Conservation (phyloP, 1,140 invertebrate genomes). For the Chironomus striatipennis region DNA sequence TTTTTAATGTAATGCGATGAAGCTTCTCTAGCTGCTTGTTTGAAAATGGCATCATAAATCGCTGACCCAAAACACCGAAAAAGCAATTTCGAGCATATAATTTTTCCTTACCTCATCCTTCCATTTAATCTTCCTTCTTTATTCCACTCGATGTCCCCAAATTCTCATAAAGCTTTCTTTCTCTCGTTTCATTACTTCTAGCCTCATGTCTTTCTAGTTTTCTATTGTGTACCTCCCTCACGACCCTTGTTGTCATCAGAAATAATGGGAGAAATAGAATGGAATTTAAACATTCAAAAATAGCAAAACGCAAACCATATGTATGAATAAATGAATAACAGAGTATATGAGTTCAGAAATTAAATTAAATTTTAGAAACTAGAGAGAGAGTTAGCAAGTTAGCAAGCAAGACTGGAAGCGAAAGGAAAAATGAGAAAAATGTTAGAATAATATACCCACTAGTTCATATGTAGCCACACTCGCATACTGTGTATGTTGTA, state of each 20-base stretch:
- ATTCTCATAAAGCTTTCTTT: not conserved
- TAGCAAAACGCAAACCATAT: not conserved
- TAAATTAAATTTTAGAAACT: not conserved
- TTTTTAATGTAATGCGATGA: too few relatives aligned
- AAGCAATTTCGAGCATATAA: constrained; percentile 7
- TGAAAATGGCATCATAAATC: constrained; percentile 2
- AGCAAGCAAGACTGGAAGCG: too few relatives aligned
- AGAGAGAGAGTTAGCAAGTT: not conserved
- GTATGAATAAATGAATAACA: not conserved
- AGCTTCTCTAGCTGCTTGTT: not conserved
- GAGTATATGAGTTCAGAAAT: not conserved
- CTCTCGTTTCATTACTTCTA: not conserved
- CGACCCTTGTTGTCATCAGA: not conserved
- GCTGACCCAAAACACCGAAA: constrained; percentile 5
- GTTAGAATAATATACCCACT: not conserved
- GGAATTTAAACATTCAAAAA: not conserved
- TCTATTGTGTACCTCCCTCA: not conserved
- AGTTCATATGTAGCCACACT: not conserved
- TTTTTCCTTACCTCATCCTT: not conserved
- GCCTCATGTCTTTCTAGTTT: too few relatives aligned
- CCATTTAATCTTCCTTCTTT: not conserved
- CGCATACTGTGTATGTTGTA: not conserved
- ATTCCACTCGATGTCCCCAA: not conserved
- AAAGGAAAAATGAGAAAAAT: not conserved
- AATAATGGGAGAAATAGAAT: not conserved